Percentiles rank a stretch among this genome's conserved stretches.
phyloP scores from a whole-genome alignment of 2,888 invertebrate genomes.

The Meghimatium bilineatum region DNA sequence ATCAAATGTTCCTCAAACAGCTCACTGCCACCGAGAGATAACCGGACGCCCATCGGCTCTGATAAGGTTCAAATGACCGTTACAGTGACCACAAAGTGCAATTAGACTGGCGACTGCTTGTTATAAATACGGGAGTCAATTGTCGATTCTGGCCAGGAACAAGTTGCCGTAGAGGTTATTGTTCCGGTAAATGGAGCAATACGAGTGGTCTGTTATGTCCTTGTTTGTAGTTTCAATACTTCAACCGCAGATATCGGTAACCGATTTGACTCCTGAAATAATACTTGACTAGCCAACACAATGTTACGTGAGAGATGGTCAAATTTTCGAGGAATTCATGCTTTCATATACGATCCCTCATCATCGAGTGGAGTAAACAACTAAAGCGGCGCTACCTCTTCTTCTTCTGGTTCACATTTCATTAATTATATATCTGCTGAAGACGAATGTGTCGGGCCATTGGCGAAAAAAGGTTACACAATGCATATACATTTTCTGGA shows the following conservation, averaged over 20 bases:
- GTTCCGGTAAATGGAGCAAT: background rate
- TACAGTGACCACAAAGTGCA: constrained; percentile 29
- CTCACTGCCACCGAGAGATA: constrained; percentile 5
- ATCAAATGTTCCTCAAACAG: background rate
- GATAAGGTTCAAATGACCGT: background rate
- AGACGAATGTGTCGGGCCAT: too few relatives aligned
- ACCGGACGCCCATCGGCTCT: background rate
- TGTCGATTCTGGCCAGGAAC: background rate
- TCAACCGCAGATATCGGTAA: background rate
- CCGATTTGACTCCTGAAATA: background rate
- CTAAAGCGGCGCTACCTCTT: too few relatives aligned
- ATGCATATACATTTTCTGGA: too few relatives aligned
- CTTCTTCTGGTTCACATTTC: too few relatives aligned
- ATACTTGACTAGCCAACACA: background rate
- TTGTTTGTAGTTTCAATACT: background rate
- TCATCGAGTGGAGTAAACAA: too few relatives aligned
- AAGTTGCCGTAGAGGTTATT: background rate
- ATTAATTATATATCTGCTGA: too few relatives aligned
- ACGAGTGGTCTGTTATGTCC: background rate
- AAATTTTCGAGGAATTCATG: background rate
- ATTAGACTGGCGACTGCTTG: background rate
- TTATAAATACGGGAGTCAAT: background rate
- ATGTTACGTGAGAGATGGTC: background rate
- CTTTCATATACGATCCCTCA: too few relatives aligned
- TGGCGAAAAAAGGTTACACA: too few relatives aligned